Percentiles rank a stretch among this genome's conserved stretches.
Evolutionary conservation across 2,113 vertebrate species (phyloP).

Genomic region (Halcyon malimbica): DNA sequence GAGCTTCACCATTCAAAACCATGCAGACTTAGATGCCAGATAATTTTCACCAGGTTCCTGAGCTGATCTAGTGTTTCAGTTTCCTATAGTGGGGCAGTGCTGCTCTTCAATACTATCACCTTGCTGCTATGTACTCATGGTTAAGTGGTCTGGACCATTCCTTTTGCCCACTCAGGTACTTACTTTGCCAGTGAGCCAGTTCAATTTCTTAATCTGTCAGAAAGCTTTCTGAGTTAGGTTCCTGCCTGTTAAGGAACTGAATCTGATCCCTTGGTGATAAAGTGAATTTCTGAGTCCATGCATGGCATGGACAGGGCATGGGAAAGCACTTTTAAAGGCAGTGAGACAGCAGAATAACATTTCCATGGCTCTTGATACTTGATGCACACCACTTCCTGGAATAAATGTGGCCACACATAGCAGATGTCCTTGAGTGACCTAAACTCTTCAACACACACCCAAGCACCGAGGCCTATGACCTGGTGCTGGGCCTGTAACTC

Average conservation of each 20-base stretch:
- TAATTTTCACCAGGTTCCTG: background rate
- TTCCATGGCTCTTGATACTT: background rate
- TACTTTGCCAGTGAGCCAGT: background rate
- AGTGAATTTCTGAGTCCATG: background rate
- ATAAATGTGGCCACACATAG: background rate
- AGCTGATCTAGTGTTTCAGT: background rate
- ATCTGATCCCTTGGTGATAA: background rate
- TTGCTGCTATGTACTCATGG: background rate
- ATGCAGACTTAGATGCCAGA: background rate
- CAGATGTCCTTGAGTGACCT: background rate
- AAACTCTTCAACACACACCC: background rate
- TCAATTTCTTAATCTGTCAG: background rate
- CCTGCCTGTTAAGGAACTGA: background rate
- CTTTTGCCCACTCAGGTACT: background rate
- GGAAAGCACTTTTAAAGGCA: background rate
- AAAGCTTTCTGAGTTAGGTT: background rate
- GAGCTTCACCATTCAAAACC: background rate
- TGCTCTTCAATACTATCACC: background rate
- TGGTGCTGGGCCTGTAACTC: background rate
- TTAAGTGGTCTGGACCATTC: background rate
- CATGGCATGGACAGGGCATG: background rate
- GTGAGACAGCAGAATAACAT: background rate
- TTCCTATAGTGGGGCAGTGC: background rate
- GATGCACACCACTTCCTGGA: background rate
- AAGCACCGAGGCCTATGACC: background rate